These are phyloP conservation scores for Otocyon megalotis DNA, from an alignment of 2,113 vertebrate species.

Conservation along the genomic window DNA sequence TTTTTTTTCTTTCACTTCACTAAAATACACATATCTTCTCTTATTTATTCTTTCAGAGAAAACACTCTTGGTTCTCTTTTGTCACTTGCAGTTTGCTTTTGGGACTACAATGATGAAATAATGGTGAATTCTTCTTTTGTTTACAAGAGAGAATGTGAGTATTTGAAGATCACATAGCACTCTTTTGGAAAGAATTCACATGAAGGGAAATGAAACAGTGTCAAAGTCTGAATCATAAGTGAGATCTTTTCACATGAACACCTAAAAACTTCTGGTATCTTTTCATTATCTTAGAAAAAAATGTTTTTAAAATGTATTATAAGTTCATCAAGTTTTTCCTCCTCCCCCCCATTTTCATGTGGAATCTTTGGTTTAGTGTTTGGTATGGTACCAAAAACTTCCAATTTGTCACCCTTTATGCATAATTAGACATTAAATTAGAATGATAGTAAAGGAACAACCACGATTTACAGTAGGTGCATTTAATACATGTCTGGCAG, in stretches of 20 bases:
- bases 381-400: not conserved
- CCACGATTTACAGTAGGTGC: not conserved
- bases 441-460: not conserved
- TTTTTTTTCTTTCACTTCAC: not conserved
- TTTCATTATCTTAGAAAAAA: not conserved
- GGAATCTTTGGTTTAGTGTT: not conserved
- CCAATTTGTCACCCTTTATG: not conserved
- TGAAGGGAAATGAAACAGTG: not conserved
- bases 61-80: not conserved
- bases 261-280: not conserved
- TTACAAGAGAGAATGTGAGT: not conserved
- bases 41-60: not conserved
- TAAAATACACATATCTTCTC: not conserved
- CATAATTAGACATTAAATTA: not conserved
- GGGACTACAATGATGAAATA: not conserved
- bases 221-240: not conserved
- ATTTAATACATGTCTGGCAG: not conserved
- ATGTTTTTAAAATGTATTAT: not conserved
- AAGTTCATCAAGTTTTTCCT: not conserved
- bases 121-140: not conserved
- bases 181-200: not conserved
- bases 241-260: not conserved
- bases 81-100: not conserved
- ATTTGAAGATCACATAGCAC: not conserved
- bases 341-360: not conserved